These are phyloP conservation scores for Hestina assimilis DNA, from an alignment of 1,140 invertebrate species.

Conservation along the genomic window DNA sequence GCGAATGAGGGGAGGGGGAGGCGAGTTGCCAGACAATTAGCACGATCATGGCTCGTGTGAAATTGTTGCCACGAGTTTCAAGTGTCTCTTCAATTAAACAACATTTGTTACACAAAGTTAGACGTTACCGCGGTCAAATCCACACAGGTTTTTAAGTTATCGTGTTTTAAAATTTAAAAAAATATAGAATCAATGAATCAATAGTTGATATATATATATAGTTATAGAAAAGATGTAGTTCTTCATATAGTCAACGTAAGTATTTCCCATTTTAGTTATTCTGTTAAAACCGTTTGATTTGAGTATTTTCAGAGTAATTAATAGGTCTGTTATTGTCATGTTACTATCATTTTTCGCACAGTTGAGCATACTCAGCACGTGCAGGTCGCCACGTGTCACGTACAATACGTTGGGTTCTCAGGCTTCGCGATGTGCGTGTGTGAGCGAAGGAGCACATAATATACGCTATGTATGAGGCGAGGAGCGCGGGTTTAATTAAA, in stretches of 20 bases:
- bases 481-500: slow-evolving; percentile 45
- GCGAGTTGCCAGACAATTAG: slow-evolving; percentile 17
- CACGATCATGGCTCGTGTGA: slow-evolving; percentile 13
- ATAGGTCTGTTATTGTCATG: background rate
- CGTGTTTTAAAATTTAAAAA: no score
- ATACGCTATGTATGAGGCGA: slow-evolving; percentile 22
- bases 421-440: slow-evolving; percentile 2
- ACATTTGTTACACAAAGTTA: background rate
- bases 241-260: no score
- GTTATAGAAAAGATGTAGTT: no score
- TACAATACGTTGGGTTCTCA: slow-evolving; percentile 13
- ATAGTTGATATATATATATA: no score
- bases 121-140: no score
- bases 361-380: background rate
- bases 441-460: slow-evolving; percentile 8
- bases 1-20: background rate
- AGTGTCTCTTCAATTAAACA: slow-evolving; percentile 6
- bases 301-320: no score
- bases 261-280: no score
- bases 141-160: no score
- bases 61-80: slow-evolving; percentile 7
- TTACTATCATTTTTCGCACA: background rate
- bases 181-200: no score
- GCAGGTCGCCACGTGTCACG: slow-evolving; percentile 8
- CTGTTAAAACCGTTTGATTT: background rate